These are phyloP conservation scores for Callinectes sapidus DNA, from an alignment of 2,888 invertebrate genomes.

Conservation along the genomic window DNA sequence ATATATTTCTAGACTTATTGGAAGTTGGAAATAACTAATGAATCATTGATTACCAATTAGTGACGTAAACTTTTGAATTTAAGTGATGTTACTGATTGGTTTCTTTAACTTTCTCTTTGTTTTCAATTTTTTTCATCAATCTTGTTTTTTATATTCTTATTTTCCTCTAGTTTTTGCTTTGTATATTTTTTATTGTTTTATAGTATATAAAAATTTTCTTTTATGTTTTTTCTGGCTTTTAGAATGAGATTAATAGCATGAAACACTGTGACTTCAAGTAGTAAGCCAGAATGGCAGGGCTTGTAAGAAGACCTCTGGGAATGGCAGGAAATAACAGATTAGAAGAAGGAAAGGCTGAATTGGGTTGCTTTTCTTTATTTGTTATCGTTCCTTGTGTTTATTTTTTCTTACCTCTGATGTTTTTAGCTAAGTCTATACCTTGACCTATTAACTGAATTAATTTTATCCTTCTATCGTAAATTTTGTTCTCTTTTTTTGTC, in stretches of 20 bases:
- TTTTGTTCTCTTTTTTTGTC: no score
- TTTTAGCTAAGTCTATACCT: neutral
- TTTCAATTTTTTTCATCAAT: no score
- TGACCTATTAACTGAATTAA: neutral
- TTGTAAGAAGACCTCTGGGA: neutral
- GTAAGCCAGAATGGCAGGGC: neutral
- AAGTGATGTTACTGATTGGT: neutral
- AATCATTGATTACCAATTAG: neutral
- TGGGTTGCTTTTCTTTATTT: neutral
- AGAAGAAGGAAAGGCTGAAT: neutral
- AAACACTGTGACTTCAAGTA: neutral
- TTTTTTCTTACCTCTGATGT: neutral
- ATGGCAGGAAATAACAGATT: neutral
- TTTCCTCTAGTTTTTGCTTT: neutral
- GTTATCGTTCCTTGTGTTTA: neutral
- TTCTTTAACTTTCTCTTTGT: no score
- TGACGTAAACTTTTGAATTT: neutral
- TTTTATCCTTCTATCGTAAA: neutral
- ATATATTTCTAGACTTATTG: neutral
- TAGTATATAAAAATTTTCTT: no score
- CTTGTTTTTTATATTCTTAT: neutral
- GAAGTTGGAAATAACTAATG: neutral
- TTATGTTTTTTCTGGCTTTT: neutral
- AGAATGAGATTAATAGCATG: neutral
- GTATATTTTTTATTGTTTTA: no score